These are phyloP conservation scores for Sycophila texana DNA, from an alignment of 2,888 invertebrate species.

Conservation along the genomic window DNA sequence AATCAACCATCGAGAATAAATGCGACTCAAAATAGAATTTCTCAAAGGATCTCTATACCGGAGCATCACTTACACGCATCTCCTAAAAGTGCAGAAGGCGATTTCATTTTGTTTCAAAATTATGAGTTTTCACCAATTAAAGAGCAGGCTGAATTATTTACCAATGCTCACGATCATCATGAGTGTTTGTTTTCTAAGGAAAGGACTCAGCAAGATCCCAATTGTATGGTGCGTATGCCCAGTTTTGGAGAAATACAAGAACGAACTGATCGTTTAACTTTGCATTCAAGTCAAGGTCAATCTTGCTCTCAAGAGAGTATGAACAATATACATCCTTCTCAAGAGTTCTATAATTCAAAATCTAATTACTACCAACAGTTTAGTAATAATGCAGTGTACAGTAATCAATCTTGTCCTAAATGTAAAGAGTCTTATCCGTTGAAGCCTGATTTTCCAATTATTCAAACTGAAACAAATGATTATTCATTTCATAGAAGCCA, in stretches of 20 bases:
- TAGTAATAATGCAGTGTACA: constrained; percentile 6
- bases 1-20: constrained; percentile 54
- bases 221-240: constrained; percentile 35
- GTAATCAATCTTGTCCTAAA: background rate
- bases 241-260: constrained; percentile 56
- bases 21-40: constrained; percentile 25
- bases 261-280: constrained; percentile 50
- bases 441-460: constrained; percentile 15
- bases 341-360: constrained; percentile 25
- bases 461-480: background rate
- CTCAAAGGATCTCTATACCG: constrained; percentile 21
- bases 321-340: constrained; percentile 17
- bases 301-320: constrained; percentile 50
- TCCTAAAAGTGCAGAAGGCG: constrained; percentile 16
- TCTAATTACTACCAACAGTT: constrained; percentile 12
- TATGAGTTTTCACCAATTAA: constrained; percentile 42
- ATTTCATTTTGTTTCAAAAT: constrained; percentile 31
- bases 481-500: background rate
- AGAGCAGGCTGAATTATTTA: constrained; percentile 4
- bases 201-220: constrained; percentile 23
- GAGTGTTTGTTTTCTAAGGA: constrained; percentile 32
- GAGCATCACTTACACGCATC: constrained; percentile 37
- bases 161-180: constrained; percentile 9
- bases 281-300: constrained; percentile 52
- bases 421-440: background rate